phyloP scores from a whole-genome alignment of 2,888 invertebrate genomes.

The Ctena decussata region DNA sequence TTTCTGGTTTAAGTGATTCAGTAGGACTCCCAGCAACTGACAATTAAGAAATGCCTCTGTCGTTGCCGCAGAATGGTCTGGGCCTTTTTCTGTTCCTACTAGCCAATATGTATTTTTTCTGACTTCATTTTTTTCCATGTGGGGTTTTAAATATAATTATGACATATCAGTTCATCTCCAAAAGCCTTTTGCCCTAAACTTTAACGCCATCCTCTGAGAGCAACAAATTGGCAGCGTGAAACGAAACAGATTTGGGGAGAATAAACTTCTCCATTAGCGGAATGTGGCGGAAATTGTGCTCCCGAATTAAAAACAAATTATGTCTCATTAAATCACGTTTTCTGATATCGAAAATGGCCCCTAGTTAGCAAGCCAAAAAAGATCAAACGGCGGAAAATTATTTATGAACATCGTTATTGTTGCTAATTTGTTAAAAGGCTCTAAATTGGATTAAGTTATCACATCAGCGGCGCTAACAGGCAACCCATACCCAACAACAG shows the following conservation, averaged over 20 bases:
- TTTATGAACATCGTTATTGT: slow-evolving; percentile 16
- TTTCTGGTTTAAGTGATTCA: too few relatives aligned
- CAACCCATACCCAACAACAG: neutral
- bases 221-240: slow-evolving; percentile 9
- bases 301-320: slow-evolving; percentile 2
- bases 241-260: neutral
- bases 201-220: neutral
- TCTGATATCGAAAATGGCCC: slow-evolving; percentile 13
- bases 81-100: too few relatives aligned
- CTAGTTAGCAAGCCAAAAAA: neutral
- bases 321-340: slow-evolving; percentile 12
- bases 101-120: too few relatives aligned
- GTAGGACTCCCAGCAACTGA: too few relatives aligned
- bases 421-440: slow-evolving; percentile 41
- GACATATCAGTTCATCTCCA: neutral
- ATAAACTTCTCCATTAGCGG: slow-evolving; percentile 3
- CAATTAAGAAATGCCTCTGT: too few relatives aligned
- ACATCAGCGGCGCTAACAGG: neutral
- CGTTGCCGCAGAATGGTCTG: too few relatives aligned
- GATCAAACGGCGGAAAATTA: slow-evolving; percentile 10
- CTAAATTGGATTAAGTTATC: slow-evolving; percentile 23
- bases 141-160: too few relatives aligned
- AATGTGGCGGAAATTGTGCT: neutral
- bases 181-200: neutral
- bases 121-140: too few relatives aligned